phyloP scores from a whole-genome alignment of 2,113 vertebrate genomes.

The Ascaphus truei region DNA sequence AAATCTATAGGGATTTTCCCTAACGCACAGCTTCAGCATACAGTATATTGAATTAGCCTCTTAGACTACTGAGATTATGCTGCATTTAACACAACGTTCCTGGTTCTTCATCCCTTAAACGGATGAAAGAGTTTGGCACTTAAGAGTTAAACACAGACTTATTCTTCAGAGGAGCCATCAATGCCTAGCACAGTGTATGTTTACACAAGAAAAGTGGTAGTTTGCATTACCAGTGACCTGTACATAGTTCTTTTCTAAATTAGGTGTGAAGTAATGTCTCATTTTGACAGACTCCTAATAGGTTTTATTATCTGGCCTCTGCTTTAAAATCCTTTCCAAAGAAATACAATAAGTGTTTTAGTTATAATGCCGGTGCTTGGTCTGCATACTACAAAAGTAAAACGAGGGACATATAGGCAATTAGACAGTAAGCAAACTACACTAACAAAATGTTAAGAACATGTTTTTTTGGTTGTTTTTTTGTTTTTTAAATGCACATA shows the following conservation, averaged over 20 bases:
- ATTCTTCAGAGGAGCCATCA: neutral
- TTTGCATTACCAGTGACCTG: slow-evolving; percentile 22
- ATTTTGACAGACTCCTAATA: neutral
- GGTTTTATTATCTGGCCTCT: neutral
- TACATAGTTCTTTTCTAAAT: slow-evolving; percentile 16
- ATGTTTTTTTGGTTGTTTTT: no score
- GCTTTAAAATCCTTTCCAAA: neutral
- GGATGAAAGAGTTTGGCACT: no score
- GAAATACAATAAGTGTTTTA: slow-evolving; percentile 7
- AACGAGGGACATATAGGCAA: no score
- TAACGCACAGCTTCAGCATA: no score
- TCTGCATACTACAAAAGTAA: neutral
- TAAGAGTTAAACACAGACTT: no score
- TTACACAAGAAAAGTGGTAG: slow-evolving; percentile 9
- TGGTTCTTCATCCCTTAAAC: no score
- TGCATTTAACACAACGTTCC: no score
- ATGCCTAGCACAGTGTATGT: neutral
- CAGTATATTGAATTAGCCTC: no score
- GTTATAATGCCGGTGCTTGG: neutral
- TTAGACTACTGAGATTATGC: no score
- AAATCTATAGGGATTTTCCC: no score
- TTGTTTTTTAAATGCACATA: no score
- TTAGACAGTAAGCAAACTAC: neutral
- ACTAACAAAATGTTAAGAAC: no score
- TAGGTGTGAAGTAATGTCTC: slow-evolving; percentile 29